Evolutionary conservation across 30 jellyfish, hydroid and myxozoan species (phyloP), one percentile per base, ranked within the genome.

Genomic region (Aurelia aurita complex sp. Pacific): DNA sequence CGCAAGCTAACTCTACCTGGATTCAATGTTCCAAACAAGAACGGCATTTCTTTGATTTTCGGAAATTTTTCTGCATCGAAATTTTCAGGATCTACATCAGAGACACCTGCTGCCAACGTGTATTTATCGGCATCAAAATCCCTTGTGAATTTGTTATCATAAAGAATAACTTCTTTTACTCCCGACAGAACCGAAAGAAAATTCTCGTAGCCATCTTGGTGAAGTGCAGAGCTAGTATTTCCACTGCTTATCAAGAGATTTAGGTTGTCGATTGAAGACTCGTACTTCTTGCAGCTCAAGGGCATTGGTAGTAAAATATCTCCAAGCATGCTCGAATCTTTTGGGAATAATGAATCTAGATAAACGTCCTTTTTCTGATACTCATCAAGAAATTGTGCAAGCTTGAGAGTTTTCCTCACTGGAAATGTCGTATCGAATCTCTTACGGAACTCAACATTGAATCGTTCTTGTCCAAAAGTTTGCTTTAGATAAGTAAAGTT

Each of bases 121-220:
- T 63, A 86, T 5, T 76, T 42, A 59, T 86, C 89, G 7, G 88
- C 95, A 60, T 77, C 73, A 52, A 86, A 77, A 8, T 19, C 71
- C n/a, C 84, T 57, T 15, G 95, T 77, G 57, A 68, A 86, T 54
- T 55, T 73, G 67, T 64, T 69, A 71, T 86, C 83, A 76, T 86
- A 86, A 10, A 86, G 74, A 66, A 86, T 86, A 15, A 86, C 89
- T 11, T 76, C 85, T 18, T 86, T 86, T 14, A 13, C 81, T 10
- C 95, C 95, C 3, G 89, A 86, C 43, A 86, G 5, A 14, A 76
- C 73, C 3, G 95, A 57, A 40, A 86, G 46, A 14, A 86, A 40
- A 23, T 86, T 86, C 82, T 86, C 90, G 66, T 86, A 86, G 19
- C 95, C 95, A 86, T 86, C 95, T 59, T 86, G 95, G 64, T 86